These are phyloP conservation scores for Esperia sulphurella DNA, from an alignment of 2,888 invertebrate species.

Conservation along the genomic window DNA sequence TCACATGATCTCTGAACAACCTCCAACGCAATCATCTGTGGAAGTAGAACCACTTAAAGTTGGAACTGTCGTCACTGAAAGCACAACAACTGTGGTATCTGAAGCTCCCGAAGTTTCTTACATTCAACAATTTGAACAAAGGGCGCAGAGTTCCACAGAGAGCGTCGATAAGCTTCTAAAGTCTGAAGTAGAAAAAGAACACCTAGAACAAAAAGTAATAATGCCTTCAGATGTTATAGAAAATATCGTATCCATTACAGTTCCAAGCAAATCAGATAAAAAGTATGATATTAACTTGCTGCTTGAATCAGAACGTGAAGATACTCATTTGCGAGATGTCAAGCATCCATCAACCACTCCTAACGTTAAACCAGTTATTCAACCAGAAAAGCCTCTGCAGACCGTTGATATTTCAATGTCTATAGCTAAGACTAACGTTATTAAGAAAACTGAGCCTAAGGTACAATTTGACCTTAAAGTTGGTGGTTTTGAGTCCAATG, in stretches of 20 bases:
- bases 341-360: constrained; percentile 8
- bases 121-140: constrained; percentile 41
- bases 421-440: constrained; percentile 42
- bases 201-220: constrained; percentile 53
- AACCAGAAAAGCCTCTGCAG: constrained; percentile 29
- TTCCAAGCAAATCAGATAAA: constrained; percentile 19
- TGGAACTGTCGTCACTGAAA: constrained; percentile 42
- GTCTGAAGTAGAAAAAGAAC: constrained; percentile 27
- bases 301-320: constrained; percentile 54
- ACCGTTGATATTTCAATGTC: constrained; percentile 60
- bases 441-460: constrained; percentile 42
- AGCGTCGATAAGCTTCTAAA: constrained; percentile 35
- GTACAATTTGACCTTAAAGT: constrained; percentile 54
- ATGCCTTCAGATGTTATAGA: constrained; percentile 33
- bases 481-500: constrained; percentile 40
- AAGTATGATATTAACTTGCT: constrained; percentile 42
- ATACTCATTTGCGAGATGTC: constrained; percentile 36
- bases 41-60: constrained; percentile 39
- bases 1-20: constrained; percentile 27
- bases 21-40: constrained; percentile 33
- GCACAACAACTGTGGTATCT: constrained; percentile 26
- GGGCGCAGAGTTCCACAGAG: constrained; percentile 36
- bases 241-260: constrained; percentile 13
- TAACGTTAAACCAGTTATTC: constrained; percentile 2
- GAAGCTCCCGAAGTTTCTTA: constrained; percentile 41